Conservation (phyloP, 2,888 invertebrate genomes). For the Chrysodeixis includens region DNA sequence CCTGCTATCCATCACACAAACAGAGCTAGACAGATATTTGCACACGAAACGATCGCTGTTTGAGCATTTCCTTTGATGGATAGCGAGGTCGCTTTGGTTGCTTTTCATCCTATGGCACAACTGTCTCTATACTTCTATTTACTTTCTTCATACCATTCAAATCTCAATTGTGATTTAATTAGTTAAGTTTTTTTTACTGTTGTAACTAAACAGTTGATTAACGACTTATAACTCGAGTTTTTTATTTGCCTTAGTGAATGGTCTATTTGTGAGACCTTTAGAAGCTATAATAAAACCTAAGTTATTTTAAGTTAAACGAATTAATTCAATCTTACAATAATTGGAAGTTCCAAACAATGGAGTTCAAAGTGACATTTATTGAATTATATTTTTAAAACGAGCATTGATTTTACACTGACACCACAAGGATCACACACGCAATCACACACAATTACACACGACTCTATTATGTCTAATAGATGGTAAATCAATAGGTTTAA, state of each 20-base stretch:
- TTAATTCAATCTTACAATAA: neutral
- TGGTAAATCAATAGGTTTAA: neutral
- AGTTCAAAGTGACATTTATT: neutral
- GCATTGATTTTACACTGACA: constrained; percentile 6
- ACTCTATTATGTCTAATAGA: constrained; percentile 5
- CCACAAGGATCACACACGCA: neutral
- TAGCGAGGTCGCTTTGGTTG: constrained; percentile 69
- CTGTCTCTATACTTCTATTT: constrained; percentile 77
- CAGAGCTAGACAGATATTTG: constrained; percentile 18
- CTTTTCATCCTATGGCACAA: constrained; percentile 80
- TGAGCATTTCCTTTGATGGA: constrained; percentile 63
- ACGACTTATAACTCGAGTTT: constrained; percentile 72
- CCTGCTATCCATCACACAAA: constrained; percentile 70
- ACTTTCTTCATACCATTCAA: constrained; percentile 76
- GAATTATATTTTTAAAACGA: neutral
- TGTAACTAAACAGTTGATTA: constrained; percentile 86
- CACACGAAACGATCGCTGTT: constrained; percentile 29
- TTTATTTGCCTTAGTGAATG: constrained; percentile 53
- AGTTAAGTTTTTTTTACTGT: constrained; percentile 80
- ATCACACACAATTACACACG: constrained; percentile 30
- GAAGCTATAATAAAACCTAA: constrained; percentile 15
- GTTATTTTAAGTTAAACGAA: neutral
- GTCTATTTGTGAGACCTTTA: constrained; percentile 29
- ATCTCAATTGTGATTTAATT: constrained; percentile 77
- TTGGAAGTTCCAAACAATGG: neutral